Evolutionary conservation across 2,113 vertebrate species (phyloP).

Genomic region (Eulacestoma nigropectus): DNA sequence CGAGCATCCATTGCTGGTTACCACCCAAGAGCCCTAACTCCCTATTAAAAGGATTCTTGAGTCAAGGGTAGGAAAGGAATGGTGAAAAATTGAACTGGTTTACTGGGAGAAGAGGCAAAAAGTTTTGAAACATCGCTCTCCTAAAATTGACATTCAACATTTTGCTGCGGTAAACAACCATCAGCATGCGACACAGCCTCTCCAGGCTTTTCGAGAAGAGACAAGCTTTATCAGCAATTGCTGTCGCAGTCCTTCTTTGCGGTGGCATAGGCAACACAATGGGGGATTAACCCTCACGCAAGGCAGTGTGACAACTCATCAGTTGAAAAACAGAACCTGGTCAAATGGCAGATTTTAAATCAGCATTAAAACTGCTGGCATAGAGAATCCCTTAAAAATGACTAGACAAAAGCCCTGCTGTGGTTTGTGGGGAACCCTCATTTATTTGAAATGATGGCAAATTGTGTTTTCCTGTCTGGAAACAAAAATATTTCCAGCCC

Average conservation of each 20-base stretch:
- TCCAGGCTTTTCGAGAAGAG: conserved; percentile 66
- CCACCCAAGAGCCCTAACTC: background rate
- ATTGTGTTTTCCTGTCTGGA: background rate
- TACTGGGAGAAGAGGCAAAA: background rate
- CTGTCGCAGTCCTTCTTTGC: conserved; percentile 41
- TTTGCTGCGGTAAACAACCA: conserved; percentile 47
- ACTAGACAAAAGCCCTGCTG: background rate
- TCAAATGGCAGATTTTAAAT: conserved; percentile 28
- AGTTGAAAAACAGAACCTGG: conserved; percentile 42
- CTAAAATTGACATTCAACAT: conserved; percentile 26
- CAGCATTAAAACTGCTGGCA: background rate
- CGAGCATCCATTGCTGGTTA: background rate
- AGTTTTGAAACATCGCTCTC: background rate
- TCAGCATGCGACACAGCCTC: conserved; percentile 39
- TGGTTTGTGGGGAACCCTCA: conserved; percentile 16
- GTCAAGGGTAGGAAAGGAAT: background rate
- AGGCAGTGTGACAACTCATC: conserved; percentile 20
- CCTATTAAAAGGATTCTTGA: background rate
- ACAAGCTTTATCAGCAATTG: conserved; percentile 66
- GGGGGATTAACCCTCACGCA: conserved; percentile 47
- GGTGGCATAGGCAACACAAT: conserved; percentile 52
- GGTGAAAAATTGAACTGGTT: background rate
- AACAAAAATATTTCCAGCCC: background rate
- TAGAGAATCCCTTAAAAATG: conserved; percentile 17
- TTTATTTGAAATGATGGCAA: conserved; percentile 11